Base-by-base conservation (phyloP, 1,140 invertebrate genomes). In the Rhyacophila brunnea region DNA sequence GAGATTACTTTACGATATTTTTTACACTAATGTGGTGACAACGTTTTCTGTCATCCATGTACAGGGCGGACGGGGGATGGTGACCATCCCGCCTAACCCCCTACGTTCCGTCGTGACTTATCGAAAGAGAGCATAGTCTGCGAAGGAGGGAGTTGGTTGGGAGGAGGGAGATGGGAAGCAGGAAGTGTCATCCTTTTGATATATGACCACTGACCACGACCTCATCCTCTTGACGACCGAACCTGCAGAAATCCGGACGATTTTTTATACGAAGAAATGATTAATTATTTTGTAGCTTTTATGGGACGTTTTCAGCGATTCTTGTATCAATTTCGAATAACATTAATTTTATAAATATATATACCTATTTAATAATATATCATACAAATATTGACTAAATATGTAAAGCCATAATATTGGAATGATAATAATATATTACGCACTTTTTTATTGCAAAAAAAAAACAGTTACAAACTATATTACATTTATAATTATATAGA, bases 101-200 rank as follows among this genome's bases (percentile, higher is more conserved):
- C 38, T 5, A 40, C 38, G 38, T 3, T 40, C 15, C 11, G 38
- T 40, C n/a, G 38, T 40, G 38, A 13, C 38, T 40, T 13, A 40
- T n/a, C 38, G 38, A 40, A 15, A 15, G 38, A 40, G 38, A n/a
- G 38, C n/a, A 15, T 13, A n/a, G n/a, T n/a, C 11, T 15, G n/a
- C 11, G 38, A 40, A 40, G 49, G 43, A 44, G 28, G 17, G 51
- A 18, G 38, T 13, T 13, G 17, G 17, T 43, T n/a, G 46, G 14
- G 46, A 28, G 38, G 38, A 35, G 48, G 48, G 18, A 17, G 34
- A 36, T 40, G 49, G 47, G 36, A 49, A 17, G 54, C 46, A 47
- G 54, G 44, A 56, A 56, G 46, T 56, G 54, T 47, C 54, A 56
- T 56, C 46, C 13, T 35, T 38, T 15, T 56, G 54, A 56, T 56